These are phyloP conservation scores for Acomys russatus DNA, from an alignment of 2,797 vertebrate species.

Conservation along the genomic window DNA sequence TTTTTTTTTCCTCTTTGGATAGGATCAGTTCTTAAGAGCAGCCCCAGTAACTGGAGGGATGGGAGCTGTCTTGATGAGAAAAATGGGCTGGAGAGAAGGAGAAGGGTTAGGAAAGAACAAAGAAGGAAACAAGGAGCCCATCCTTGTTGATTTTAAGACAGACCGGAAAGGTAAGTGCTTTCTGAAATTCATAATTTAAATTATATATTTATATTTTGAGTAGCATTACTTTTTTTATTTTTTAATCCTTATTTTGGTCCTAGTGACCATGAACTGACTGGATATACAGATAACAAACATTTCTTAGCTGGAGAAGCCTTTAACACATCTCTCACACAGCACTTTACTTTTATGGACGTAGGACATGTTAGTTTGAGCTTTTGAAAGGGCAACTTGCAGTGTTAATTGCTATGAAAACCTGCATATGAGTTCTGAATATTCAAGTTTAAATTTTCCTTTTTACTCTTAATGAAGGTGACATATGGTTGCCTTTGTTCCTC, in stretches of 20 bases:
- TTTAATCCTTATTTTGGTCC: not conserved
- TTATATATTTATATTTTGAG: not conserved
- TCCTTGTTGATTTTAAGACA: constrained; percentile 98
- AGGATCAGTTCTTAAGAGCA: constrained; percentile 99
- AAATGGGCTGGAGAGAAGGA: constrained; percentile 99
- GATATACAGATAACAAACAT: not conserved
- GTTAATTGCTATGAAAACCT: not conserved
- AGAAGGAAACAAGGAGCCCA: constrained; percentile 97
- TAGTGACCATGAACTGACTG: not conserved
- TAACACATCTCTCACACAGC: not conserved
- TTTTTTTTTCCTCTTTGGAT: constrained; percentile 83
- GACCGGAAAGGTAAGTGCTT: constrained; percentile 95
- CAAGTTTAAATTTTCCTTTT: not conserved
- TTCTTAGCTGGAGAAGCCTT: not conserved
- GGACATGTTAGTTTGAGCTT: constrained; percentile 1
- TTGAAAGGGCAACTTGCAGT: not conserved
- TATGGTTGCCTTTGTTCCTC: not conserved
- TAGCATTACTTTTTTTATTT: not conserved
- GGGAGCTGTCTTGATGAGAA: constrained; percentile 98
- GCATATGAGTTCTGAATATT: not conserved
- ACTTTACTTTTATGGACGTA: not conserved
- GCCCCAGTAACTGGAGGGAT: constrained; percentile 97
- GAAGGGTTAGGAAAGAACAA: constrained; percentile 98
- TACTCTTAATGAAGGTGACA: not conserved
- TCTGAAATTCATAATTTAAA: not conserved